A percentile compares a stretch with the other conserved stretches of the same genome.
These are phyloP conservation scores for Ophthalmolycus amberensis DNA, from an alignment of 2,113 vertebrate species.

Conservation along the genomic window DNA sequence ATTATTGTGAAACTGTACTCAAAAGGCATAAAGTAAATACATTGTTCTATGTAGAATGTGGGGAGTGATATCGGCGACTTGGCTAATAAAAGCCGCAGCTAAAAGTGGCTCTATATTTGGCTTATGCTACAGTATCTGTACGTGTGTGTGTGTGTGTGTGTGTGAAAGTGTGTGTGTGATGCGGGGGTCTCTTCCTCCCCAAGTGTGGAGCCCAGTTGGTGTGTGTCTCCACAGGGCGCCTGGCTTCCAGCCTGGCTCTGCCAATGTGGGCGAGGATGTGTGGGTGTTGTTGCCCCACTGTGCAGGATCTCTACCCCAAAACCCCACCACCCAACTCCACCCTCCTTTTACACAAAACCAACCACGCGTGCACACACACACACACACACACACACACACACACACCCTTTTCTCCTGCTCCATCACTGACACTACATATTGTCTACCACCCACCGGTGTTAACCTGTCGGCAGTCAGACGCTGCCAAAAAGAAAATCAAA, in stretches of 20 bases:
- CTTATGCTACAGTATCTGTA: constrained; percentile 45
- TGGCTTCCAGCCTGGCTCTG: constrained; percentile 74
- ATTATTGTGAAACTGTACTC: not conserved
- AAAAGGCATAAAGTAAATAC: not conserved
- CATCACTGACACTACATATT: constrained; percentile 83
- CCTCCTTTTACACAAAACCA: constrained; percentile 52
- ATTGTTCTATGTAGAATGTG: not conserved
- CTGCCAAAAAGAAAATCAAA: constrained; percentile 70
- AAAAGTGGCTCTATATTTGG: constrained; percentile 43
- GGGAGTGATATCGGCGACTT: not conserved
- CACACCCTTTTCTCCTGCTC: constrained; percentile 68
- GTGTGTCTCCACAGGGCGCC: constrained; percentile 67
- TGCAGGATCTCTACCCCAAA: constrained; percentile 61
- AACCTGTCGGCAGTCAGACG: constrained; percentile 73
- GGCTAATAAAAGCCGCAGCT: constrained; percentile 25
- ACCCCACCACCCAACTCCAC: constrained; percentile 33
- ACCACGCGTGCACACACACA: constrained; percentile 19
- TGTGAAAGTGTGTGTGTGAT: constrained; percentile 37
- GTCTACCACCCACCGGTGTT: constrained; percentile 82
- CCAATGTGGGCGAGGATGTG: constrained; percentile 76
- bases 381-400: constrained; percentile 36
- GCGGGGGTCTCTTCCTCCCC: constrained; percentile 59
- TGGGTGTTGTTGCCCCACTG: constrained; percentile 81
- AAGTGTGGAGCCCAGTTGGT: constrained; percentile 67
- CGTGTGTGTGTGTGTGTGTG: constrained; percentile 16